Evolutionary conservation across 2,797 vertebrate genomes (phyloP).

Genomic region (Sorex maritimensis): DNA sequence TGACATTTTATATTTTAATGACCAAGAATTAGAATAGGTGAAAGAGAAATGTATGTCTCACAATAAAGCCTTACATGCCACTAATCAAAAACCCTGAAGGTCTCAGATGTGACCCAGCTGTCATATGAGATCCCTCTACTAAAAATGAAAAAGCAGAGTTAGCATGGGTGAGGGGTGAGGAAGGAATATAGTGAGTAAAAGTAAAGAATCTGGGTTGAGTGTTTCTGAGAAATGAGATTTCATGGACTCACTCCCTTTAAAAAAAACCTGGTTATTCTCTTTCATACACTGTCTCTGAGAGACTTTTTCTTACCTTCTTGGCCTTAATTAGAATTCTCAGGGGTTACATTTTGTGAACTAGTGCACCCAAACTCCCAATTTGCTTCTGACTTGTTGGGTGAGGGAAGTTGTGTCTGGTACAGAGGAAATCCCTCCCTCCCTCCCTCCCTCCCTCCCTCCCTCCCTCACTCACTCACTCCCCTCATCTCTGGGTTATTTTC

Average conservation of each 20-base stretch:
- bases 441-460: too few species aligned
- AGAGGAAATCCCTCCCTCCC: not conserved
- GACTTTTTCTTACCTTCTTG: not conserved
- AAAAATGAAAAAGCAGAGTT: not conserved
- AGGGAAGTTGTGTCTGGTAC: not conserved
- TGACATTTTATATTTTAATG: not conserved
- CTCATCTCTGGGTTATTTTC: not conserved
- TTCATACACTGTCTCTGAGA: fast-evolving
- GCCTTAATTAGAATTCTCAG: not conserved
- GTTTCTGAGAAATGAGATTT: not conserved
- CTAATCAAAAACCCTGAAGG: not conserved
- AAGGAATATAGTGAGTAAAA: conserved; percentile 19
- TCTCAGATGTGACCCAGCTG: conserved; percentile 30
- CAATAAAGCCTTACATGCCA: not conserved
- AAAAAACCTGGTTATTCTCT: not conserved
- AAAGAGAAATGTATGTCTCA: conserved; percentile 50
- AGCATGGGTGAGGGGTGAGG: not conserved
- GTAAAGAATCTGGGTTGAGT: not conserved
- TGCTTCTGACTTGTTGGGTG: not conserved
- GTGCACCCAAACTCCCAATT: not conserved
- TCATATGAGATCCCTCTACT: conserved; percentile 39
- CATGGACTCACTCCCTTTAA: not conserved
- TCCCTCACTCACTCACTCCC: too few species aligned
- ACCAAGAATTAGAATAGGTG: conserved; percentile 18
- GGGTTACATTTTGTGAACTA: not conserved